A percentile compares a stretch with the other conserved stretches of the same genome.
phyloP scores from a whole-genome alignment of 2,113 vertebrate species.

The Salvator merianae region DNA sequence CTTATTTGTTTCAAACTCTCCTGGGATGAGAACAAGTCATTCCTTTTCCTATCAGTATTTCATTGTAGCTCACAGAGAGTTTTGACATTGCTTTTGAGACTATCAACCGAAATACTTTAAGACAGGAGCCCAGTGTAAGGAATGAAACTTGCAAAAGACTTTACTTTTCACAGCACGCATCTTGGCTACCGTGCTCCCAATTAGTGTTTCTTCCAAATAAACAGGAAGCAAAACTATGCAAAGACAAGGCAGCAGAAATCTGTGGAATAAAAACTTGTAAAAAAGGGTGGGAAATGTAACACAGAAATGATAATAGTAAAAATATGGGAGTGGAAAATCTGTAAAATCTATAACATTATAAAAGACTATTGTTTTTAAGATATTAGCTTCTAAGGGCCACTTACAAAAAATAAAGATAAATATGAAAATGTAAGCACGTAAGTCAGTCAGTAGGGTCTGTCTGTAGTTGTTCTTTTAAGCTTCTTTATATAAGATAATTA shows the following conservation, averaged over 20 bases:
- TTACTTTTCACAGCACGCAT: not conserved
- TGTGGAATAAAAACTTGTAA: not conserved
- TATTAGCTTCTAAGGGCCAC: conserved; percentile 25
- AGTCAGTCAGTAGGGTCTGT: not conserved
- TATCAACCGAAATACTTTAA: not conserved
- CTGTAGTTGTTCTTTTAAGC: not conserved
- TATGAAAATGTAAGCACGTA: not conserved
- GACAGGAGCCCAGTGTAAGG: not conserved
- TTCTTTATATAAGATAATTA: conserved; percentile 29
- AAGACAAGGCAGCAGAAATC: not conserved
- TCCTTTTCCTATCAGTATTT: not conserved
- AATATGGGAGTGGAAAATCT: accelerated
- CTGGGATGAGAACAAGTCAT: not conserved
- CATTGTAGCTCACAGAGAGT: not conserved
- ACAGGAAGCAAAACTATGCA: not conserved
- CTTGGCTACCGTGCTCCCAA: not conserved
- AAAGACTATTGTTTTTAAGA: not conserved
- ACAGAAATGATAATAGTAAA: not conserved
- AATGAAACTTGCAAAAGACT: conserved; percentile 11
- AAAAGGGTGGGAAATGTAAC: not conserved
- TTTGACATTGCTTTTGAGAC: conserved; percentile 16
- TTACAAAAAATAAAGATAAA: conserved; percentile 22
- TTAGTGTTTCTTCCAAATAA: not conserved
- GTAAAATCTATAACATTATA: not conserved
- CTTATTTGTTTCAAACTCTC: conserved; percentile 3